These are phyloP conservation scores for Micrasema longulum DNA, from an alignment of 1,140 invertebrate genomes.

Conservation along the genomic window DNA sequence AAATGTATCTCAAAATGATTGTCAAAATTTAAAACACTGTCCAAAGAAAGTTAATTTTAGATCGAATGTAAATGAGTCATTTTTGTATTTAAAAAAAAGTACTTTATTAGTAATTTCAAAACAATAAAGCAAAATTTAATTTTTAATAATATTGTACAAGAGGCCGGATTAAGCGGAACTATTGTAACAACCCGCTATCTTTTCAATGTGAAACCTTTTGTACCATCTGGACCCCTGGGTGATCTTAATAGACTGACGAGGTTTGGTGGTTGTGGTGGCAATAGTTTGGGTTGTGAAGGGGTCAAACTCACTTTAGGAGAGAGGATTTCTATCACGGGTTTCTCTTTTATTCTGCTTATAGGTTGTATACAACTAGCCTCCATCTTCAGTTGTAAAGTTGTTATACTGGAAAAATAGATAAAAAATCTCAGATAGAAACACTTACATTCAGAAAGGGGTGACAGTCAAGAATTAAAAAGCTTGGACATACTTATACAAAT, in stretches of 20 bases:
- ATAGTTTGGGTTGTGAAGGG: constrained; percentile 40
- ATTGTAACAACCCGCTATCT: constrained; percentile 64
- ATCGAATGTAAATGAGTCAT: too few relatives aligned
- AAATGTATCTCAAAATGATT: too few relatives aligned
- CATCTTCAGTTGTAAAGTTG: constrained; percentile 47
- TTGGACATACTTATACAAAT: too few relatives aligned
- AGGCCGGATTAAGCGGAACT: neutral
- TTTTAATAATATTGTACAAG: too few relatives aligned
- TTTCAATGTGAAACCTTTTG: constrained; percentile 68
- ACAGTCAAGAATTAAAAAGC: too few relatives aligned
- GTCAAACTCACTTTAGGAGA: constrained; percentile 1
- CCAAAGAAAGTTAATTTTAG: too few relatives aligned
- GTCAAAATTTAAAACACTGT: too few relatives aligned
- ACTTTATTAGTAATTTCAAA: too few relatives aligned
- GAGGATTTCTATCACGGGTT: constrained; percentile 29
- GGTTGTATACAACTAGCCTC: constrained; percentile 41
- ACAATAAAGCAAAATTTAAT: too few relatives aligned
- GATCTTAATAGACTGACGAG: constrained; percentile 67
- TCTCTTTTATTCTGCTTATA: constrained; percentile 48
- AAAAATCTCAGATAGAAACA: too few relatives aligned
- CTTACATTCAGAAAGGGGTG: too few relatives aligned
- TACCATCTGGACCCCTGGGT: constrained; percentile 69
- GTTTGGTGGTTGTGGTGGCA: constrained; percentile 35
- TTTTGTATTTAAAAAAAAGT: too few relatives aligned
- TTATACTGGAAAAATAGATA: constrained; percentile 44